These are phyloP conservation scores for Pica pica DNA, from an alignment of 2,113 vertebrate species.

Conservation along the genomic window DNA sequence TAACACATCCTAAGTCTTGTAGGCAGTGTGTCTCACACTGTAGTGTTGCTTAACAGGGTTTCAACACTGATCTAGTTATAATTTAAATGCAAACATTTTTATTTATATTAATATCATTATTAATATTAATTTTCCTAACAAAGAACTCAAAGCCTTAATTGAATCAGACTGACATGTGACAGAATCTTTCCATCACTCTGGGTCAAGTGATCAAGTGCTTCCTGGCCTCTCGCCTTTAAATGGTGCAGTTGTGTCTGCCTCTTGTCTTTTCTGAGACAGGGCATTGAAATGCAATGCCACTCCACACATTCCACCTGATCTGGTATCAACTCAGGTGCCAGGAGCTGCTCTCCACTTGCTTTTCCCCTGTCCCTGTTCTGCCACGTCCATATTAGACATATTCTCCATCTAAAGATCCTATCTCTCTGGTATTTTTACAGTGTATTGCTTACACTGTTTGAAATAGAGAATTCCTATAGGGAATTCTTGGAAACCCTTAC, in stretches of 20 bases:
- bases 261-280: not conserved
- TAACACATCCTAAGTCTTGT: not conserved
- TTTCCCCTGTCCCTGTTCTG: not conserved
- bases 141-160: not conserved
- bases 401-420: not conserved
- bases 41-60: not conserved
- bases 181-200: not conserved
- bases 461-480: not conserved
- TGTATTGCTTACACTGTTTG: not conserved
- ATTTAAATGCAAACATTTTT: not conserved
- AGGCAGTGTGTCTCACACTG: not conserved
- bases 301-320: rapidly evolving
- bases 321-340: not conserved
- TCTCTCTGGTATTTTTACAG: not conserved
- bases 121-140: not conserved
- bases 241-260: not conserved
- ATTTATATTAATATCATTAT: not conserved
- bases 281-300: not conserved
- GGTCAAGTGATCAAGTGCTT: not conserved
- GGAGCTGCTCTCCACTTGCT: not conserved
- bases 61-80: not conserved
- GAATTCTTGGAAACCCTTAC: not conserved
- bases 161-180: not conserved
- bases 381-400: not conserved
- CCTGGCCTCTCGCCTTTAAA: not conserved